Conservation (phyloP, 2,888 invertebrate species). For the Trichopoda pennipes region DNA sequence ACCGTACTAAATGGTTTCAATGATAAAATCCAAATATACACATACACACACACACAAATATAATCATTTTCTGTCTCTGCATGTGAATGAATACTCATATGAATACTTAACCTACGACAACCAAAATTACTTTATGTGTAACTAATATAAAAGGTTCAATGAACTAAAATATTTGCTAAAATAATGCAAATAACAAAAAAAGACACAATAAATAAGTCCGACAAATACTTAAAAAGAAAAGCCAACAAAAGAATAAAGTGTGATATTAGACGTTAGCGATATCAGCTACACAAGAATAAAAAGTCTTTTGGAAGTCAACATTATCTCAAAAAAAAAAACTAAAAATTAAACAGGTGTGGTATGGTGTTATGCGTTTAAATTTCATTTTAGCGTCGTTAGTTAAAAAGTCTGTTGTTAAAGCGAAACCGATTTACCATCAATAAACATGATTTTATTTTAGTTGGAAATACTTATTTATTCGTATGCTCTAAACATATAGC, state of each 20-base stretch:
- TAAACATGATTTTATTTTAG: too few relatives aligned
- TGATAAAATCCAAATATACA: conserved; percentile 5
- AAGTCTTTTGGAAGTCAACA: neutral
- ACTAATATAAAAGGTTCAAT: conserved; percentile 60
- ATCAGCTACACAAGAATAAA: neutral
- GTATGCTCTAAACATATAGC: too few relatives aligned
- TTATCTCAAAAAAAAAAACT: too few relatives aligned
- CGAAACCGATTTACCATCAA: too few relatives aligned
- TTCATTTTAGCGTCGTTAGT: too few relatives aligned
- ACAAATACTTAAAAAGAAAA: conserved; percentile 44
- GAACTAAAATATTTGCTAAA: conserved; percentile 56
- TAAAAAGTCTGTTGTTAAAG: too few relatives aligned
- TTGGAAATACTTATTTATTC: too few relatives aligned
- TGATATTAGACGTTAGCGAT: conserved; percentile 6
- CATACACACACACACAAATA: neutral
- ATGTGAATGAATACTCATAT: conserved; percentile 26
- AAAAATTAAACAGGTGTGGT: too few relatives aligned
- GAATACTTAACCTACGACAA: conserved; percentile 65
- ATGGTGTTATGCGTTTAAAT: too few relatives aligned
- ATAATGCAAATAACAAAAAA: conserved; percentile 21
- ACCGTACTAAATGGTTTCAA: conserved; percentile 7
- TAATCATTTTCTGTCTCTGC: conserved; percentile 25
- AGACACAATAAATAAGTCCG: conserved; percentile 18
- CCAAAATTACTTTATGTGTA: conserved; percentile 64
- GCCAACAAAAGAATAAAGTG: neutral